Conservation (phyloP, 2,888 invertebrate genomes). For the Steinernema hermaphroditum region DNA sequence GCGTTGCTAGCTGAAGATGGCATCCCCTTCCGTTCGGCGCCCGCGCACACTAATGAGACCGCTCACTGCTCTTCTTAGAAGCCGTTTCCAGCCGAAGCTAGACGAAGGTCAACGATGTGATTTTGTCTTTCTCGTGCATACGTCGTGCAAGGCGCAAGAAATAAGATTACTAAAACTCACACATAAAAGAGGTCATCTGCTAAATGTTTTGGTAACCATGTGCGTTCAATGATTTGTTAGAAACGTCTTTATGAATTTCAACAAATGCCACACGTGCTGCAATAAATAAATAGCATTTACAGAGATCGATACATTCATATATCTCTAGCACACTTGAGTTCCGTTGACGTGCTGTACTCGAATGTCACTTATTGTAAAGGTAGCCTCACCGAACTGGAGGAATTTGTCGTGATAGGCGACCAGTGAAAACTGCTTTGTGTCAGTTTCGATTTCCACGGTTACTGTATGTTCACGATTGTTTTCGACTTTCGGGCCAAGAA, state of each 20-base stretch:
- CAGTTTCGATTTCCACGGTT: conserved; percentile 45
- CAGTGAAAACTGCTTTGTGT: conserved; percentile 54
- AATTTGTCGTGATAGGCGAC: conserved; percentile 60
- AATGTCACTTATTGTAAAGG: neutral
- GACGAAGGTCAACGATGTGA: too few relatives aligned
- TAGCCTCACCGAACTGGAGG: conserved; percentile 19
- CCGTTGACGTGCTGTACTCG: conserved; percentile 1
- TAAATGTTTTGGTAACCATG: too few relatives aligned
- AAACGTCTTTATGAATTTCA: neutral
- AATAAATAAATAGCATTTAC: neutral
- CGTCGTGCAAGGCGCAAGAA: too few relatives aligned
- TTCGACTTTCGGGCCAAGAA: conserved; percentile 35
- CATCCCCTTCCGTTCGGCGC: too few relatives aligned
- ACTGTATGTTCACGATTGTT: conserved; percentile 36
- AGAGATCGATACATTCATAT: neutral
- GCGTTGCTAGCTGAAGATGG: too few relatives aligned
- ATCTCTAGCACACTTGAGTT: conserved; percentile 7
- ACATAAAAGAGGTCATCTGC: too few relatives aligned
- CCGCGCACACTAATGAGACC: too few relatives aligned
- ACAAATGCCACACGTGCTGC: neutral
- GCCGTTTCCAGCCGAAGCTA: too few relatives aligned
- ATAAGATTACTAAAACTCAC: too few relatives aligned
- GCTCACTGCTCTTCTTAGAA: too few relatives aligned
- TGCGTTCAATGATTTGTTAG: too few relatives aligned
- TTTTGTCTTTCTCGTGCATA: too few relatives aligned